phyloP scores from a whole-genome alignment of 2,113 vertebrate genomes.

The rabbit (Oryctolagus cuniculus) region DNA sequence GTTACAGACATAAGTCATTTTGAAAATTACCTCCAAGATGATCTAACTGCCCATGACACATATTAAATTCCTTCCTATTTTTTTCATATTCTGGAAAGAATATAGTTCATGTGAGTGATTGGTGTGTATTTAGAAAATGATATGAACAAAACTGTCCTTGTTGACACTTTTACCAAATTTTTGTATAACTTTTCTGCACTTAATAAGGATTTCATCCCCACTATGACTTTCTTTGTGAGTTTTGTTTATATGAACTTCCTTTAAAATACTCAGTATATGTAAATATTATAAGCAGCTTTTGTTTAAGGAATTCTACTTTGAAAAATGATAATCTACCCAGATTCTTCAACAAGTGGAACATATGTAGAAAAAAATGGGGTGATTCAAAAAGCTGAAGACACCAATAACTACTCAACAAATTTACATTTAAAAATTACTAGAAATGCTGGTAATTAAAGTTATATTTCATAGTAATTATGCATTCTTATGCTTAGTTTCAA shows the following conservation, averaged over 20 bases:
- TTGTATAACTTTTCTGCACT: not conserved
- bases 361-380: not conserved
- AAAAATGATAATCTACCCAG: not conserved
- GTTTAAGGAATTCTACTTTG: not conserved
- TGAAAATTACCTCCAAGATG: not conserved
- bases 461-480: not conserved
- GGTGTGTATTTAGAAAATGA: not conserved
- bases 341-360: not conserved
- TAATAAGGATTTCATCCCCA: not conserved
- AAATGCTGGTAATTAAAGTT: not conserved
- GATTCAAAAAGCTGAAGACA: not conserved
- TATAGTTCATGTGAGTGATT: not conserved
- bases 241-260: not conserved
- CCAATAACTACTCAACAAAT: not conserved
- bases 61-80: not conserved
- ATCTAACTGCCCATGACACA: not conserved
- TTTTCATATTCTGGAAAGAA: not conserved
- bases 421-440: not conserved
- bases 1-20: not conserved
- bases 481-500: not conserved
- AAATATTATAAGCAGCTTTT: not conserved
- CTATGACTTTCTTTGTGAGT: not conserved
- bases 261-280: not conserved
- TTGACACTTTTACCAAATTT: not conserved
- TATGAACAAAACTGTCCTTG: not conserved